phyloP scores from a whole-genome alignment of 2,888 invertebrate genomes.

The Choreutis nemorana region DNA sequence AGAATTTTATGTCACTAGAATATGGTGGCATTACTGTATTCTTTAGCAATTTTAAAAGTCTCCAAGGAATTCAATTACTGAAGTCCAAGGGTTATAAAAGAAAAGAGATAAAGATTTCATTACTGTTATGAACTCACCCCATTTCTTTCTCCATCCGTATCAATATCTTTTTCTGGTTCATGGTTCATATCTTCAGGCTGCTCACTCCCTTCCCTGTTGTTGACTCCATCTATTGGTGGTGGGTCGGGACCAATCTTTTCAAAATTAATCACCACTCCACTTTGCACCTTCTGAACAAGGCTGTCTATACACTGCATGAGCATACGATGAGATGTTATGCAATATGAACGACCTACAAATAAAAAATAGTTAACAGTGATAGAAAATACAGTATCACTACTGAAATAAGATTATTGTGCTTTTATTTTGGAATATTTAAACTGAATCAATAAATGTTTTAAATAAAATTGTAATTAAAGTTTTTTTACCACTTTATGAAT shows the following conservation, averaged over 20 bases:
- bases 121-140: conserved; percentile 54
- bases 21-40: too few species aligned
- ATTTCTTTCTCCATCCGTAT: conserved; percentile 55
- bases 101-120: too few species aligned
- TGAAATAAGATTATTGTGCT: too few species aligned
- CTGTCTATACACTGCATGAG: conserved; percentile 97
- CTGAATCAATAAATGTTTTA: too few species aligned
- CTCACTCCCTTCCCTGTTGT: conserved; percentile 56
- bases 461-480: too few species aligned
- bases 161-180: conserved; percentile 51
- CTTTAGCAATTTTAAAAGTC: too few species aligned
- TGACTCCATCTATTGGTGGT: conserved; percentile 68
- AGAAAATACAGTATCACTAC: too few species aligned
- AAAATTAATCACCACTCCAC: conserved; percentile 97
- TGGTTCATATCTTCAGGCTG: conserved; percentile 41
- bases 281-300: conserved; percentile 95
- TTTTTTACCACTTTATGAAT: too few species aligned
- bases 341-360: conserved; percentile 86
- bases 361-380: conserved; percentile 3
- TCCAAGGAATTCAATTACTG: too few species aligned
- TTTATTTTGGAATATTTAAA: too few species aligned
- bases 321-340: conserved; percentile 93
- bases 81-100: too few species aligned
- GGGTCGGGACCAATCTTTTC: conserved; percentile 95
- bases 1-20: too few species aligned